phyloP scores from a whole-genome alignment of 2,888 invertebrate genomes.

The Tanypteryx hageni region DNA sequence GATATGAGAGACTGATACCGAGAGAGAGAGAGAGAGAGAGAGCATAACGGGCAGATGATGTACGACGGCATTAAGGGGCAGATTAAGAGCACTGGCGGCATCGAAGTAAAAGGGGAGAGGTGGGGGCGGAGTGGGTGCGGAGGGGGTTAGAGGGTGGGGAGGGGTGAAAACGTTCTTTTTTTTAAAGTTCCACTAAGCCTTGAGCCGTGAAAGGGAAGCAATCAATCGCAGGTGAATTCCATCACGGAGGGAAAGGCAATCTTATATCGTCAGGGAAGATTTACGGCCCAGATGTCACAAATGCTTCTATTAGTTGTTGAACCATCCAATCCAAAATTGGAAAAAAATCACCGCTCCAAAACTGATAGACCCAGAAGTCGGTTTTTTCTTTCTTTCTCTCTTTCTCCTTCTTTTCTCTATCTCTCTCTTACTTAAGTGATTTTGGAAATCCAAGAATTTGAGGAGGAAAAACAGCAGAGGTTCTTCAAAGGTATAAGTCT shows the following conservation, averaged over 20 bases:
- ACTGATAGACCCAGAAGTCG: conserved; percentile 1
- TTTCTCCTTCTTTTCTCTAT: neutral
- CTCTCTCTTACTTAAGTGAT: conserved; percentile 19
- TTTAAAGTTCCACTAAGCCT: conserved; percentile 3
- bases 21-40: no score
- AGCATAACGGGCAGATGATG: neutral
- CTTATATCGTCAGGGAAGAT: neutral
- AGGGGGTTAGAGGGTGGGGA: neutral
- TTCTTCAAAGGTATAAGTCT: neutral
- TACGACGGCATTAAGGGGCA: neutral
- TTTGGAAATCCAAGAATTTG: neutral
- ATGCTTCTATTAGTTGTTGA: conserved; percentile 52
- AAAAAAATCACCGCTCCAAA: conserved; percentile 13
- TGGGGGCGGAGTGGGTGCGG: neutral
- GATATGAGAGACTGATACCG: no score
- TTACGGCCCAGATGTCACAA: conserved; percentile 22
- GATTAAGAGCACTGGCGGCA: neutral
- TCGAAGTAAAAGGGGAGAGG: neutral
- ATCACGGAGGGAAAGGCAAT: conserved; percentile 2
- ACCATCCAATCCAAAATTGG: neutral
- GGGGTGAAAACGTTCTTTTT: neutral
- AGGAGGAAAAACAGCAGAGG: neutral
- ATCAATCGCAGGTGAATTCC: conserved; percentile 41
- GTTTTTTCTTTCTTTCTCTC: neutral
- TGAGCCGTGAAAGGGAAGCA: conserved; percentile 11